Percentiles rank a stretch among this genome's conserved stretches.
These are phyloP conservation scores for Dryas iulia DNA, from an alignment of 1,140 invertebrate species.

Conservation along the genomic window DNA sequence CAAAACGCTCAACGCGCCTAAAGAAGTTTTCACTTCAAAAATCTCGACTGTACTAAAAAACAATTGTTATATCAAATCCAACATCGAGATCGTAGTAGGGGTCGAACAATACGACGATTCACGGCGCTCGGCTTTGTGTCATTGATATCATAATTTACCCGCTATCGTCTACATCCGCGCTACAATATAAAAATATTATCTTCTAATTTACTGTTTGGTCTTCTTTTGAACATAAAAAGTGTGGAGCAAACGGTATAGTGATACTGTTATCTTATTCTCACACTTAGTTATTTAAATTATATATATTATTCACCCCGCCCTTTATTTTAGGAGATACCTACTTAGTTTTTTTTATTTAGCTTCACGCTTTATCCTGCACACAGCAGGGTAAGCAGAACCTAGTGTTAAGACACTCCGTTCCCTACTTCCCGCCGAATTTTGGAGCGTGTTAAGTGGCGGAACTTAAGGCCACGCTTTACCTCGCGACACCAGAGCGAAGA, in stretches of 20 bases:
- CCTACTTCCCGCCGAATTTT: too few relatives aligned
- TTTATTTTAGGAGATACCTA: too few relatives aligned
- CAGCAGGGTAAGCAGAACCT: too few relatives aligned
- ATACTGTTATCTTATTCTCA: not conserved
- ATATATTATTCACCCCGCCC: not conserved
- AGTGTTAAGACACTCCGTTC: too few relatives aligned
- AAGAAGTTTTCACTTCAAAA: too few relatives aligned
- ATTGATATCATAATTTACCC: slow-evolving; percentile 55
- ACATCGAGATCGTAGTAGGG: slow-evolving; percentile 13
- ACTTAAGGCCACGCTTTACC: too few relatives aligned
- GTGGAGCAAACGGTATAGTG: not conserved
- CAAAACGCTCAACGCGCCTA: too few relatives aligned
- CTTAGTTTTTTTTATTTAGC: too few relatives aligned
- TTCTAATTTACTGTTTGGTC: slow-evolving; percentile 23
- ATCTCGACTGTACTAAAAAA: not conserved
- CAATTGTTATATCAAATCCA: not conserved
- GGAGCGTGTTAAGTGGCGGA: too few relatives aligned
- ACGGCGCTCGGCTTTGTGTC: slow-evolving; percentile 38
- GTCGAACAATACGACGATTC: slow-evolving; percentile 27
- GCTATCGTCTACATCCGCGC: slow-evolving; percentile 28
- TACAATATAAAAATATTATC: slow-evolving; percentile 31
- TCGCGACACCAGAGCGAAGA: too few relatives aligned
- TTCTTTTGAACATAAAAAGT: not conserved
- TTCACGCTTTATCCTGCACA: too few relatives aligned
- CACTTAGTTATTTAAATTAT: not conserved